These are phyloP conservation scores for Poecile atricapillus DNA, from an alignment of 2,113 vertebrate species.

Conservation along the genomic window DNA sequence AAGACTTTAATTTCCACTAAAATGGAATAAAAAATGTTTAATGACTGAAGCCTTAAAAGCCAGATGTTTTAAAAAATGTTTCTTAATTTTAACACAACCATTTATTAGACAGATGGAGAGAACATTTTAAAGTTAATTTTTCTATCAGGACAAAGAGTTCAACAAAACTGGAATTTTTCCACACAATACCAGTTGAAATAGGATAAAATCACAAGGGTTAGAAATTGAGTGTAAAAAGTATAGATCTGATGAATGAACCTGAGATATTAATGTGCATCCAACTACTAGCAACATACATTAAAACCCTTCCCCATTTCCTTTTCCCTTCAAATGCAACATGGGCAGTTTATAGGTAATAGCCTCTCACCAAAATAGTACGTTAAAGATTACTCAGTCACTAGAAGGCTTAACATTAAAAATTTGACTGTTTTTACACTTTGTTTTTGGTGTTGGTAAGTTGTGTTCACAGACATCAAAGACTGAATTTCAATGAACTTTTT, in stretches of 20 bases:
- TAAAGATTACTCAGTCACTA: neutral
- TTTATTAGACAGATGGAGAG: neutral
- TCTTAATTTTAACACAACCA: neutral
- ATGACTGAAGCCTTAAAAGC: neutral
- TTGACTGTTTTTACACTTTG: neutral
- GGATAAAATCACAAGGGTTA: neutral
- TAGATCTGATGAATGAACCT: neutral
- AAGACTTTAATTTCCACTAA: neutral
- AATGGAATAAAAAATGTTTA: neutral
- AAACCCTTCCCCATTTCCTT: neutral
- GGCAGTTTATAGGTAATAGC: neutral
- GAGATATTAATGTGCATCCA: neutral
- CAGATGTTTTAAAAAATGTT: neutral
- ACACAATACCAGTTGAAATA: neutral
- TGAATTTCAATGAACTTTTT: neutral
- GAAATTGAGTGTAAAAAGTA: neutral
- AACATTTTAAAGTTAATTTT: neutral
- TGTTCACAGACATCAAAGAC: neutral
- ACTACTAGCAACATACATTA: neutral
- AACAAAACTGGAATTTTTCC: neutral
- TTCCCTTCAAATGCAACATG: neutral
- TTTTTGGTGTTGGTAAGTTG: neutral
- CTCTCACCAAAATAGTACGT: neutral
- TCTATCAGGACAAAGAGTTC: neutral
- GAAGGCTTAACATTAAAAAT: neutral